Evolutionary conservation across 2,888 invertebrate genomes (phyloP).

Genomic region (Diarsia rubi): DNA sequence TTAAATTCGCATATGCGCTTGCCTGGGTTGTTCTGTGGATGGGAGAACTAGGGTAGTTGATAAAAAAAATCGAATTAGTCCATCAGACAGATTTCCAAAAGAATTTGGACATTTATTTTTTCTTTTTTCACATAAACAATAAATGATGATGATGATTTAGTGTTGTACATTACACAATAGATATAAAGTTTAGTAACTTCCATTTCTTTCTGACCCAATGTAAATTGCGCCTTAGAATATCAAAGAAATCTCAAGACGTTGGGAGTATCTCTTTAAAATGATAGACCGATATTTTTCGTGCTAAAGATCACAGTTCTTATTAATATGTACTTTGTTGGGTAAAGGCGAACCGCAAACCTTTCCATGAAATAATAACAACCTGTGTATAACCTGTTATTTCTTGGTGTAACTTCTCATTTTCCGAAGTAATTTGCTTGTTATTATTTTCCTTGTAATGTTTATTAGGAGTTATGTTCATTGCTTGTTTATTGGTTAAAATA

Average conservation of each 20-base stretch:
- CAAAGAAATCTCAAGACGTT: slow-evolving; percentile 41
- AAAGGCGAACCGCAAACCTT: neutral
- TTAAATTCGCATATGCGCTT: neutral
- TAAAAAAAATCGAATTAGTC: too few relatives aligned
- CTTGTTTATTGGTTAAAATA: slow-evolving; percentile 9
- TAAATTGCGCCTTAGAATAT: slow-evolving; percentile 19
- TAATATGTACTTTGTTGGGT: slow-evolving; percentile 26
- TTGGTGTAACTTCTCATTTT: slow-evolving; percentile 34
- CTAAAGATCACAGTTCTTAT: slow-evolving; percentile 36
- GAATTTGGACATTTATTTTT: too few relatives aligned
- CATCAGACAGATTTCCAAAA: too few relatives aligned
- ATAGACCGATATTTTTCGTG: slow-evolving; percentile 38
- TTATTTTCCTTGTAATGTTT: slow-evolving; percentile 31
- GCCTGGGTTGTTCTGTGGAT: too few relatives aligned
- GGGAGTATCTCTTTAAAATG: slow-evolving; percentile 55
- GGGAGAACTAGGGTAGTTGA: too few relatives aligned
- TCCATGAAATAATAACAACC: slow-evolving; percentile 13
- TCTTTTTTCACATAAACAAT: too few relatives aligned
- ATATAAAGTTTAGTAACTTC: neutral
- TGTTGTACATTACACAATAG: neutral
- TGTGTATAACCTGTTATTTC: slow-evolving; percentile 21
- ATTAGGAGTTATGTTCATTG: slow-evolving; percentile 29
- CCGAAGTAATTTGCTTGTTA: slow-evolving; percentile 34
- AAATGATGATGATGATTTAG: too few relatives aligned
- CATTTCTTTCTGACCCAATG: neutral